These are phyloP conservation scores for Iselma pallidipennis DNA, from an alignment of 2,888 invertebrate genomes.

Conservation along the genomic window DNA sequence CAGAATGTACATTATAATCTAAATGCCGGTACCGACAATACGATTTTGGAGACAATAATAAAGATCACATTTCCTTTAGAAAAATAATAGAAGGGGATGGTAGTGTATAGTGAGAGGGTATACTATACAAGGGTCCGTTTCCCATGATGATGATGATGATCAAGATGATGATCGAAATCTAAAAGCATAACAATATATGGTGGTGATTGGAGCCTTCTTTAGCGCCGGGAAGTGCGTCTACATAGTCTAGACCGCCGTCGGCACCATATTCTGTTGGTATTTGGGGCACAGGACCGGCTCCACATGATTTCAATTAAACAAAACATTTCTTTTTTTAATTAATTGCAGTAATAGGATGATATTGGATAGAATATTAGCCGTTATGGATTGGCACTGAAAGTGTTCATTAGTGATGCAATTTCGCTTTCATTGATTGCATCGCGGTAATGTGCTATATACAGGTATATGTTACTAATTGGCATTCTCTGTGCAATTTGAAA, in stretches of 20 bases:
- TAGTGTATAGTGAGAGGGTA: slow-evolving; percentile 2
- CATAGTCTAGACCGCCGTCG: slow-evolving; percentile 40
- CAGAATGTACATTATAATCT: slow-evolving; percentile 8
- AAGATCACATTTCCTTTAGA: slow-evolving; percentile 29
- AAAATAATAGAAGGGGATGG: slow-evolving; percentile 9
- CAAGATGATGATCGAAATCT: slow-evolving; percentile 27
- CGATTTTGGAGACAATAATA: slow-evolving; percentile 24
- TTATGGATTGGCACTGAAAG: too few species aligned
- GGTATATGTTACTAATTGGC: background rate
- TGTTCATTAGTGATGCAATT: background rate
- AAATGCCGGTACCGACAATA: slow-evolving; percentile 19
- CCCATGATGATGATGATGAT: slow-evolving; percentile 3
- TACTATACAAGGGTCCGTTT: background rate
- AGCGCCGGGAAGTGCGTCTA: slow-evolving; percentile 40
- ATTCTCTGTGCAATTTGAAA: background rate
- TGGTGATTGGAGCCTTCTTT: slow-evolving; percentile 42
- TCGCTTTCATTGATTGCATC: background rate
- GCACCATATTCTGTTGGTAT: slow-evolving; percentile 36
- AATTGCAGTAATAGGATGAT: background rate
- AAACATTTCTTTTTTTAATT: background rate
- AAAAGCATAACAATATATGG: slow-evolving; percentile 38
- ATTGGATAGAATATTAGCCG: too few species aligned
- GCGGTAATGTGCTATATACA: too few species aligned
- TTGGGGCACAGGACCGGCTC: slow-evolving; percentile 32
- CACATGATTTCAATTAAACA: background rate